These are phyloP conservation scores for Coptodon bakossiorum DNA, from an alignment of 2,113 vertebrate species.

Conservation along the genomic window DNA sequence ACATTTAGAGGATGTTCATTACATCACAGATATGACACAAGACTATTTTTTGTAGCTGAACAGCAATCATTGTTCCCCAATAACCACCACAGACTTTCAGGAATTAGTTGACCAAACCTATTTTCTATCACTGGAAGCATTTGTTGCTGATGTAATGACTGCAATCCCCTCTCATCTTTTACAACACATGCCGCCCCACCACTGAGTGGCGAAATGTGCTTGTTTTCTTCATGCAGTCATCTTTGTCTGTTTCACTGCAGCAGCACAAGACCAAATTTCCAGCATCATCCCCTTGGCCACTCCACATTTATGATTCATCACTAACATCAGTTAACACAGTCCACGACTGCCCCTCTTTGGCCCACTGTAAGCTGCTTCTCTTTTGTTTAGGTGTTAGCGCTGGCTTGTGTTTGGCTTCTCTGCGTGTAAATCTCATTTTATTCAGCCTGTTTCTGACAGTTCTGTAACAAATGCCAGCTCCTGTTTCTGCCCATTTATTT, in stretches of 20 bases:
- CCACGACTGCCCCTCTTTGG: not conserved
- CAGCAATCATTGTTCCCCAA: not conserved
- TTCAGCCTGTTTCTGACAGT: not conserved
- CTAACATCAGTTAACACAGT: not conserved
- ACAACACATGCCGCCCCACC: not conserved
- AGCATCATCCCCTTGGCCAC: not conserved
- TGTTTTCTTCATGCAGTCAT: not conserved
- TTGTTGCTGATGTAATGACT: not conserved
- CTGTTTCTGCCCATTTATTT: not conserved
- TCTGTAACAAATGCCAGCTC: not conserved
- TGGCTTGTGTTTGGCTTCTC: not conserved
- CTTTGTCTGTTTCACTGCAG: not conserved
- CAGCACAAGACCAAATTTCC: not conserved
- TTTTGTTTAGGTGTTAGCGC: not conserved
- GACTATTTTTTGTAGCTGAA: not conserved
- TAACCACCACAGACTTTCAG: not conserved
- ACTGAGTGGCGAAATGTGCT: not conserved
- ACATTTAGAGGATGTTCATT: not conserved
- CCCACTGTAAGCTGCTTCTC: not conserved
- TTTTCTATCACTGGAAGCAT: not conserved
- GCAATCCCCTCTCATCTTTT: not conserved
- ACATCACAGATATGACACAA: not conserved
- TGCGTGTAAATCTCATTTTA: accelerated
- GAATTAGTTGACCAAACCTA: not conserved
- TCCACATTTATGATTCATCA: not conserved